A percentile compares a stretch with the other conserved stretches of the same genome.
Conservation (phyloP, 2,888 invertebrate species). For the Eristalinus sepulchralis region DNA sequence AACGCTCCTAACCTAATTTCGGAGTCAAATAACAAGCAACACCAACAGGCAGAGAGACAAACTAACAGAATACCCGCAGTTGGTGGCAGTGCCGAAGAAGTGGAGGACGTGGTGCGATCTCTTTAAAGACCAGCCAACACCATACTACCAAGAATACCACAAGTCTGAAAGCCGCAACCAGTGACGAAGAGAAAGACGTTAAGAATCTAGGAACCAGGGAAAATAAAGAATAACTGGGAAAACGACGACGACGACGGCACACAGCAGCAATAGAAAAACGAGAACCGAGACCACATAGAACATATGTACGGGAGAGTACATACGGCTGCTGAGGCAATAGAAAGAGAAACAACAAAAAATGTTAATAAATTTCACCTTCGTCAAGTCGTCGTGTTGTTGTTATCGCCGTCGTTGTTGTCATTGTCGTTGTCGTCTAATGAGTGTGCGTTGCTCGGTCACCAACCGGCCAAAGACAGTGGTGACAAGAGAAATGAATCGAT, state of each 20-base stretch:
- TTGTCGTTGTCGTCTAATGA: conserved; percentile 36
- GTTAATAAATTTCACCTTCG: conserved; percentile 70
- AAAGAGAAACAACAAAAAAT: conserved; percentile 43
- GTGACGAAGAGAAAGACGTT: conserved; percentile 47
- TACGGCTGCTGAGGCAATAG: conserved; percentile 6
- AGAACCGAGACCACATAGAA: conserved; percentile 6
- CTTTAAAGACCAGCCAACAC: conserved; percentile 52
- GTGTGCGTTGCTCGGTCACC: conserved; percentile 29
- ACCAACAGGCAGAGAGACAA: conserved; percentile 37
- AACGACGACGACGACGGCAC: conserved; percentile 20
- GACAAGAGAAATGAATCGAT: conserved; percentile 55
- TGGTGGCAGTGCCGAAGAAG: conserved; percentile 48
- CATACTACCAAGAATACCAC: conserved; percentile 27
- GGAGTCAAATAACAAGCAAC: conserved; percentile 76
- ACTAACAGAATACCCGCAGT: conserved; percentile 48
- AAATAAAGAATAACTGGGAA: conserved; percentile 53
- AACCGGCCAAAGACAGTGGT: conserved; percentile 18
- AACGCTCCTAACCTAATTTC: conserved; percentile 80
- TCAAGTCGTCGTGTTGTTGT: conserved; percentile 55
- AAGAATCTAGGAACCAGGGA: conserved; percentile 41
- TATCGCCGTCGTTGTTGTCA: conserved; percentile 9
- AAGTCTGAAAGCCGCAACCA: conserved; percentile 17
- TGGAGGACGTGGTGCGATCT: conserved; percentile 46
- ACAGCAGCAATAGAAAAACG: conserved; percentile 50
- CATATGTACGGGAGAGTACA: background rate